phyloP scores from a whole-genome alignment of 2,113 vertebrate species.

The Ahaetulla prasina region DNA sequence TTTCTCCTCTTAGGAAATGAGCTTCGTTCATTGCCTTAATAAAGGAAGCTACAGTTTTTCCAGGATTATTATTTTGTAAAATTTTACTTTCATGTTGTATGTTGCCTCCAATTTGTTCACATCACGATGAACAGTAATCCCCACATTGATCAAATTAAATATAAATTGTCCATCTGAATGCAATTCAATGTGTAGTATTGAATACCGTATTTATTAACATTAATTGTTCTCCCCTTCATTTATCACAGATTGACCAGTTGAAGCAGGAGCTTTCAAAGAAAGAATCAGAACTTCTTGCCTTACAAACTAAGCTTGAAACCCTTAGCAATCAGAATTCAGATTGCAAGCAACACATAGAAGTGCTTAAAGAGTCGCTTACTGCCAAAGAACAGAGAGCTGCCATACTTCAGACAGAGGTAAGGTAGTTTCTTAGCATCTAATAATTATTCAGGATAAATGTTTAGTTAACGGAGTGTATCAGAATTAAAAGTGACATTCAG shows the following conservation, averaged over 20 bases:
- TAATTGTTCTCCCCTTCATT: not conserved
- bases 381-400: slow-evolving; percentile 99
- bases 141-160: not conserved
- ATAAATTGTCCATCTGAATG: not conserved
- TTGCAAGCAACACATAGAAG: slow-evolving; percentile 99
- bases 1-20: not conserved
- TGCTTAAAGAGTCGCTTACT: slow-evolving; percentile 99
- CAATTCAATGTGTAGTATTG: not conserved
- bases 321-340: slow-evolving; percentile 99
- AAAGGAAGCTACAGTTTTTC: not conserved
- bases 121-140: not conserved
- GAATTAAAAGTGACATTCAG: slow-evolving; percentile 6
- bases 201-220: not conserved
- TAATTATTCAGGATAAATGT: not conserved
- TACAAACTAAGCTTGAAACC: slow-evolving; percentile 99
- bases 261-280: slow-evolving; percentile 99
- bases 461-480: slow-evolving; percentile 15
- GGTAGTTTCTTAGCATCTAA: slow-evolving; percentile 28
- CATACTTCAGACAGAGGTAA: slow-evolving; percentile 98
- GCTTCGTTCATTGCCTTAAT: not conserved
- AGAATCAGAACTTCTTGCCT: slow-evolving; percentile 96
- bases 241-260: slow-evolving; percentile 89
- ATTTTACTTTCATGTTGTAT: not conserved
- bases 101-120: not conserved
- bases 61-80: not conserved